These are phyloP conservation scores for Antheraea mylitta DNA, from an alignment of 1,140 invertebrate species.

Conservation along the genomic window DNA sequence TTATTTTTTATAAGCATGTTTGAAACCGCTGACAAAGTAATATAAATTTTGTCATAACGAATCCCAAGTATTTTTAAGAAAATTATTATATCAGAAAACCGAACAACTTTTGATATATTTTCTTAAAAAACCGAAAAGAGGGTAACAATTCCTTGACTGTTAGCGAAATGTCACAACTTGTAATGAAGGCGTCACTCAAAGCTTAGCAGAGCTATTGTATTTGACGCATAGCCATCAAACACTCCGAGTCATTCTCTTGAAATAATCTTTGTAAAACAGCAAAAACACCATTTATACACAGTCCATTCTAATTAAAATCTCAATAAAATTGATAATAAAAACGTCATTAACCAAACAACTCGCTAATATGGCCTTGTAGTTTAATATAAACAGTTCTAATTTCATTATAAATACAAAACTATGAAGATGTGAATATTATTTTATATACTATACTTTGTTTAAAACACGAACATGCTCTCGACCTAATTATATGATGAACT, in stretches of 20 bases:
- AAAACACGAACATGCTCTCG: no score
- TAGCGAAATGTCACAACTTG: constrained; percentile 47
- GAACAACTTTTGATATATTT: background rate
- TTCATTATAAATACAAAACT: background rate
- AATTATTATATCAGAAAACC: background rate
- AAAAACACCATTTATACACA: no score
- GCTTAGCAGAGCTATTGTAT: constrained; percentile 44
- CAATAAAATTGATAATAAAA: background rate
- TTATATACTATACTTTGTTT: no score
- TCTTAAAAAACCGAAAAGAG: background rate
- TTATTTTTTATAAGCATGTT: no score
- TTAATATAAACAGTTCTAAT: background rate
- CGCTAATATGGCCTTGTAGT: background rate
- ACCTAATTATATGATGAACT: no score
- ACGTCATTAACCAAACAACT: background rate
- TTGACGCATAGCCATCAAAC: constrained; percentile 33
- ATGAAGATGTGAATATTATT: no score
- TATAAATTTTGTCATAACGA: background rate
- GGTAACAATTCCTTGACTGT: constrained; percentile 40
- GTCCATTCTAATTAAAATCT: constrained; percentile 15
- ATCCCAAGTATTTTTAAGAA: background rate
- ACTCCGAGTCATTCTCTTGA: constrained; percentile 24
- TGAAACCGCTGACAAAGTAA: background rate
- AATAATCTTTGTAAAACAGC: no score
- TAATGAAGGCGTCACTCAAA: constrained; percentile 60